Evolutionary conservation across 2,888 invertebrate species (phyloP).

Genomic region (Drosophila pseudotalamancana): DNA sequence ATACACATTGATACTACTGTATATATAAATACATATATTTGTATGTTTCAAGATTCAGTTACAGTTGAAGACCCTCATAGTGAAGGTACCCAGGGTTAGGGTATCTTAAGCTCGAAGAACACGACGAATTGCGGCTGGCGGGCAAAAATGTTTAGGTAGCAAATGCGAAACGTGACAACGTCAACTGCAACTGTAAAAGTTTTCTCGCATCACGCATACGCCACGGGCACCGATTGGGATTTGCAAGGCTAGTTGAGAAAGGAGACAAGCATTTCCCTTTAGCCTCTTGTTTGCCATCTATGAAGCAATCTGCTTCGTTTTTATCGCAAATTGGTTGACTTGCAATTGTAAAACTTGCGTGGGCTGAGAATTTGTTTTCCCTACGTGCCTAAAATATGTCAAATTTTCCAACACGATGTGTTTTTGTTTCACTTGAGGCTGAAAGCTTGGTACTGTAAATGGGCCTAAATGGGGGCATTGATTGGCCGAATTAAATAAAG

Average conservation of each 20-base stretch:
- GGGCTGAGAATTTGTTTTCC: constrained; percentile 18
- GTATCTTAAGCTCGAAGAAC: constrained; percentile 18
- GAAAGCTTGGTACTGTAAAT: background rate
- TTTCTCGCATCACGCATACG: constrained; percentile 63
- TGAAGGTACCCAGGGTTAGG: background rate
- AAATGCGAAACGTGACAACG: constrained; percentile 68
- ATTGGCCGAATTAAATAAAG: too few species aligned
- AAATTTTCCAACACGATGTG: constrained; percentile 42
- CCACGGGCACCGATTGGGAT: constrained; percentile 20
- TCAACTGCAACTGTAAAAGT: constrained; percentile 58
- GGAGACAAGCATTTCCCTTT: constrained; percentile 14
- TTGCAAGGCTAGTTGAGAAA: background rate
- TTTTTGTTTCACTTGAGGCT: constrained; percentile 31
- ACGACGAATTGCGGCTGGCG: constrained; percentile 17
- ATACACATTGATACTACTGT: background rate
- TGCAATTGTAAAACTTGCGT: constrained; percentile 9
- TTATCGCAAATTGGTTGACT: constrained; percentile 74
- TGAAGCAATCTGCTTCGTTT: constrained; percentile 73
- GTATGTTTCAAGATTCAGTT: background rate
- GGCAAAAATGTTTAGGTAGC: constrained; percentile 59
- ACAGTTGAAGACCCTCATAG: too few species aligned
- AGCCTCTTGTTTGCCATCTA: constrained; percentile 47
- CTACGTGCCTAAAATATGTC: constrained; percentile 46
- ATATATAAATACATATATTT: background rate
- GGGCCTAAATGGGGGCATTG: background rate